Conservation (phyloP, 2,113 vertebrate species). For the Suricata suricatta region DNA sequence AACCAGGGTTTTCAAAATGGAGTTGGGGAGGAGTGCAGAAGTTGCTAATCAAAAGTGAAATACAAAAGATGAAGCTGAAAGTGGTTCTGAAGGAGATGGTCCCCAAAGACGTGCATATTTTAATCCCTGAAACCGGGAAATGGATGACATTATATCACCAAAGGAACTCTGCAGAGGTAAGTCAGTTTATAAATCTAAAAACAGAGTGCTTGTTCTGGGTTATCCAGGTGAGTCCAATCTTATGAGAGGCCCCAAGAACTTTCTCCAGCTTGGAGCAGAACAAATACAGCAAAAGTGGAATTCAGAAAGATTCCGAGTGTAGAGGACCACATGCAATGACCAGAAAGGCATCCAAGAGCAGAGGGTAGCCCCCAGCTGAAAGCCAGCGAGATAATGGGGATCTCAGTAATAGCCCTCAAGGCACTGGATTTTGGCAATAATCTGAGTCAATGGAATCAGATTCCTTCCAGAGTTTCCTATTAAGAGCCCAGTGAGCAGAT, state of each 20-base stretch:
- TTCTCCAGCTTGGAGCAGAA: neutral
- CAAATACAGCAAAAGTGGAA: neutral
- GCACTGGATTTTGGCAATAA: neutral
- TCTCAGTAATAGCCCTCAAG: neutral
- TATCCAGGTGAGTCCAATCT: neutral
- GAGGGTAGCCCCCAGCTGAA: rapidly evolving
- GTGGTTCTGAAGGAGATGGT: neutral
- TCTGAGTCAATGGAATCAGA: neutral
- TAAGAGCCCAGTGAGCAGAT: neutral
- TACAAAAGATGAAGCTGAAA: neutral
- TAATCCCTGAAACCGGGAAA: neutral
- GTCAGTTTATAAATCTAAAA: neutral
- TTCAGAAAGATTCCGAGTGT: neutral
- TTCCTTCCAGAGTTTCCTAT: neutral
- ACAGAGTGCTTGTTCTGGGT: neutral
- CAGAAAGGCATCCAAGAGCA: neutral
- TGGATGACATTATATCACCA: neutral
- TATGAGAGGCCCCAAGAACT: neutral
- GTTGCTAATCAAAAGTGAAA: neutral
- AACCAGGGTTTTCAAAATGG: neutral
- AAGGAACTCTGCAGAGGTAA: neutral
- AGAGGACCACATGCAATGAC: neutral
- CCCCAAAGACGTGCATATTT: neutral
- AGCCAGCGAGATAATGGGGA: neutral
- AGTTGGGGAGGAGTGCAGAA: neutral